Evolutionary conservation across 2,797 vertebrate species (phyloP).

Genomic region (Allobates femoralis): DNA sequence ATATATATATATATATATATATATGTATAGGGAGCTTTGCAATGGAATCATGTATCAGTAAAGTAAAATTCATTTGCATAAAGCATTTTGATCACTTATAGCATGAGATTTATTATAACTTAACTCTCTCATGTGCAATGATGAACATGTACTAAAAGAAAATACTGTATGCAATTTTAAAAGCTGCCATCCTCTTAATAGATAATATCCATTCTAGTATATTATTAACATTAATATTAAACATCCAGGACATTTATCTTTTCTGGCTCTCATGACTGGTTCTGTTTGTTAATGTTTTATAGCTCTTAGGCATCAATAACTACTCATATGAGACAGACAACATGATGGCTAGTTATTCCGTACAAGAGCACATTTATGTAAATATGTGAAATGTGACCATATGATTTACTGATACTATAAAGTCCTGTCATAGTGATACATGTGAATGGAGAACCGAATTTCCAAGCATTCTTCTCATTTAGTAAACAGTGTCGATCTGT

Average conservation of each 20-base stretch:
- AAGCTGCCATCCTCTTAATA: slow-evolving; percentile 55
- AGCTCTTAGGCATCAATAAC: slow-evolving; percentile 56
- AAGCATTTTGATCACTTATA: not conserved
- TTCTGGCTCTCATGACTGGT: not conserved
- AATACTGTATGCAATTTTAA: slow-evolving; percentile 62
- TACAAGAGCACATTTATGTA: slow-evolving; percentile 64
- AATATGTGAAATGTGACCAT: slow-evolving; percentile 54
- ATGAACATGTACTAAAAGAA: slow-evolving; percentile 60
- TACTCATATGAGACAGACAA: slow-evolving; percentile 62
- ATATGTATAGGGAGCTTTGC: not conserved
- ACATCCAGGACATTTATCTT: slow-evolving; percentile 54
- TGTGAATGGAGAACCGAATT: slow-evolving; percentile 35
- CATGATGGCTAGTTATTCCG: slow-evolving; percentile 59
- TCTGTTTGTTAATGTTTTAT: slow-evolving; percentile 55
- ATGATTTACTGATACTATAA: slow-evolving; percentile 63
- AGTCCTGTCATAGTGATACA: slow-evolving; percentile 60
- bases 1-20: not conserved
- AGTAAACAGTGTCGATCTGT: slow-evolving; percentile 16
- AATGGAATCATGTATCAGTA: not conserved
- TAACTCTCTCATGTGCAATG: slow-evolving; percentile 46
- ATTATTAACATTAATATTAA: slow-evolving; percentile 64
- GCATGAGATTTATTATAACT: slow-evolving; percentile 43
- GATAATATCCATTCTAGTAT: slow-evolving; percentile 61
- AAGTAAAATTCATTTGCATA: slow-evolving; percentile 20
- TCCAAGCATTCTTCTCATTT: slow-evolving; percentile 33